These are phyloP conservation scores for Deroplatys truncata DNA, from an alignment of 2,888 invertebrate genomes.

Conservation along the genomic window DNA sequence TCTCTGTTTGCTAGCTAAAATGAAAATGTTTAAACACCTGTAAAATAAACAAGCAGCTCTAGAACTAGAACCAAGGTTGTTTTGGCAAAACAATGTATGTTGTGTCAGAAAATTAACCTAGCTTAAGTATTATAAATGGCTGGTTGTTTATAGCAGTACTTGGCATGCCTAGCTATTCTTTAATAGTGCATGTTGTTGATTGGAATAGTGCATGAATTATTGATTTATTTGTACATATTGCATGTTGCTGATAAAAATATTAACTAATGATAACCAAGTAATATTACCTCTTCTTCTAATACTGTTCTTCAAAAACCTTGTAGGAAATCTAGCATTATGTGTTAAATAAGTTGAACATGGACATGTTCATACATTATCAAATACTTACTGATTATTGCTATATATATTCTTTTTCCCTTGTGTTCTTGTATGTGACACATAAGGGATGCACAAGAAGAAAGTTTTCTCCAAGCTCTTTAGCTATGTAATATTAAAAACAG, in stretches of 20 bases:
- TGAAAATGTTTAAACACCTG: not conserved
- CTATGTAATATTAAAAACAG: too few relatives aligned
- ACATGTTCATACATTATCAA: too few relatives aligned
- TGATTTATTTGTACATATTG: not conserved
- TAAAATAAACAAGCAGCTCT: not conserved
- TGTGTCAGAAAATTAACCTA: not conserved
- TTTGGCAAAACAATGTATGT: not conserved
- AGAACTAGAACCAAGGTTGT: not conserved
- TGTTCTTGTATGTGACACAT: too few relatives aligned
- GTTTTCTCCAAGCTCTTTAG: too few relatives aligned
- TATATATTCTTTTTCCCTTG: too few relatives aligned
- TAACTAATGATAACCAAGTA: not conserved
- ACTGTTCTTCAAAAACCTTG: too few relatives aligned
- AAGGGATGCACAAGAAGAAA: too few relatives aligned
- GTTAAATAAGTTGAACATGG: too few relatives aligned
- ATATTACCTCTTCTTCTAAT: too few relatives aligned
- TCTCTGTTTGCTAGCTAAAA: not conserved
- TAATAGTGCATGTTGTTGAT: not conserved
- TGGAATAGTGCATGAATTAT: not conserved
- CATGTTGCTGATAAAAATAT: not conserved
- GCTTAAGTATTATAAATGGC: not conserved
- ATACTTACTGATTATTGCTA: too few relatives aligned
- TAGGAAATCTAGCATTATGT: too few relatives aligned
- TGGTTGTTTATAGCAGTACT: not conserved
- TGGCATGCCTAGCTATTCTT: not conserved